phyloP scores from a whole-genome alignment of 2,888 invertebrate species.

The Parnassius glacialis region DNA sequence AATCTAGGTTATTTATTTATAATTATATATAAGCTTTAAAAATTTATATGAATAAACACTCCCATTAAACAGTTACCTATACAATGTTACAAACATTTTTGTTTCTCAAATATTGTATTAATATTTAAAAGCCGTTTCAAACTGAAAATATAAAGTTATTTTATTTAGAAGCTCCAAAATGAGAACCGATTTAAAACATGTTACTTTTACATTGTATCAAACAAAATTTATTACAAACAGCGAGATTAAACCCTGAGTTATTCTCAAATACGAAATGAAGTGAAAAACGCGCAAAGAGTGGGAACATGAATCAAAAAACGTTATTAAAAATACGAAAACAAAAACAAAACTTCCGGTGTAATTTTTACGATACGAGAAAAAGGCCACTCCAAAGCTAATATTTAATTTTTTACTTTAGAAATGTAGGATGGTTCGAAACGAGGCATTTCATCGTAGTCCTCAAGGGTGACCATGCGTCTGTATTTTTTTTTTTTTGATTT shows the following conservation, averaged over 20 bases:
- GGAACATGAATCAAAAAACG: not conserved
- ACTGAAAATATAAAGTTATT: too few species aligned
- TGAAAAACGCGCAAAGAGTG: not conserved
- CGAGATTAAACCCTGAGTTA: not conserved
- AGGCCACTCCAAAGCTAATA: slow-evolving; percentile 1
- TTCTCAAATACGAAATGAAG: not conserved
- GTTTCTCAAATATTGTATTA: too few species aligned
- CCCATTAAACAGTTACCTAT: too few species aligned
- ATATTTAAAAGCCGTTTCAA: too few species aligned
- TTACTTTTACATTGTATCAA: not conserved
- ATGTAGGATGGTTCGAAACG: too few species aligned
- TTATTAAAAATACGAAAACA: slow-evolving; percentile 8
- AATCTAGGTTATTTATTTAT: too few species aligned
- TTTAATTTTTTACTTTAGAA: not conserved
- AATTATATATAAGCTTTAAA: too few species aligned
- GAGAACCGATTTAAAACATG: not conserved
- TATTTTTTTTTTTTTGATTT: too few species aligned
- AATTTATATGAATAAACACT: too few species aligned
- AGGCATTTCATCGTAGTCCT: too few species aligned
- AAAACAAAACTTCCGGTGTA: not conserved
- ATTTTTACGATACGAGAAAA: not conserved
- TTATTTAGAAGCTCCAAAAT: not conserved
- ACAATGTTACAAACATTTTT: too few species aligned
- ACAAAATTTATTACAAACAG: not conserved
- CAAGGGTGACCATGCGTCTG: too few species aligned